Evolutionary conservation across 2,113 vertebrate species (phyloP).

Genomic region (Abramis brama): DNA sequence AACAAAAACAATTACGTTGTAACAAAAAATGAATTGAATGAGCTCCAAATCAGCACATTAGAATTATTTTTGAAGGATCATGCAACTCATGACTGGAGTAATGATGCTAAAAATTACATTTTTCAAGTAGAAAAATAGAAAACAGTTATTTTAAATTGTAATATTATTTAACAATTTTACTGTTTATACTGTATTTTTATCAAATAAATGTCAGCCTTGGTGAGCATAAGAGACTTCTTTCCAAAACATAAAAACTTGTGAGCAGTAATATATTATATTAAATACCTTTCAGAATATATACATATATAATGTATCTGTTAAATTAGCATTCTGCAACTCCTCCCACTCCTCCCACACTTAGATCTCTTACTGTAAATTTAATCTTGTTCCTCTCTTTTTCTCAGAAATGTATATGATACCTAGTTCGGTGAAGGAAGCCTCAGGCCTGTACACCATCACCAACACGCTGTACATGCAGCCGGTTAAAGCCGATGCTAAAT

Average conservation of each 20-base stretch:
- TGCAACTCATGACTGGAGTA: background rate
- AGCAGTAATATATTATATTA: background rate
- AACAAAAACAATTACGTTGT: background rate
- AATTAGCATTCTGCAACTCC: background rate
- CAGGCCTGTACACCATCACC: constrained; percentile 77
- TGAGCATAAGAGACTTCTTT: too few relatives aligned
- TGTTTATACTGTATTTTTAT: background rate
- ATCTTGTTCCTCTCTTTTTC: background rate
- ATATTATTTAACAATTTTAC: background rate
- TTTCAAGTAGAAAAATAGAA: background rate
- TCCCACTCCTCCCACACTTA: background rate
- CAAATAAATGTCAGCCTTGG: too few relatives aligned
- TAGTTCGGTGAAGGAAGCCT: constrained; percentile 80
- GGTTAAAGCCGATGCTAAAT: constrained; percentile 76
- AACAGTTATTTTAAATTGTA: background rate
- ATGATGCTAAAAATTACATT: background rate
- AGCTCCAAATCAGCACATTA: background rate
- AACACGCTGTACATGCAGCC: constrained; percentile 79
- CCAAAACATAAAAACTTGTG: too few relatives aligned
- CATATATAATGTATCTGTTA: background rate
- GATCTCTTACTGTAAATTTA: background rate
- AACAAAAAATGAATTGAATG: background rate
- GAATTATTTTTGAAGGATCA: background rate
- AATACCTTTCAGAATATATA: background rate
- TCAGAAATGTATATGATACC: constrained; percentile 75